Conservation (phyloP, 2,113 vertebrate species). For the Nycticryphes semicollaris region DNA sequence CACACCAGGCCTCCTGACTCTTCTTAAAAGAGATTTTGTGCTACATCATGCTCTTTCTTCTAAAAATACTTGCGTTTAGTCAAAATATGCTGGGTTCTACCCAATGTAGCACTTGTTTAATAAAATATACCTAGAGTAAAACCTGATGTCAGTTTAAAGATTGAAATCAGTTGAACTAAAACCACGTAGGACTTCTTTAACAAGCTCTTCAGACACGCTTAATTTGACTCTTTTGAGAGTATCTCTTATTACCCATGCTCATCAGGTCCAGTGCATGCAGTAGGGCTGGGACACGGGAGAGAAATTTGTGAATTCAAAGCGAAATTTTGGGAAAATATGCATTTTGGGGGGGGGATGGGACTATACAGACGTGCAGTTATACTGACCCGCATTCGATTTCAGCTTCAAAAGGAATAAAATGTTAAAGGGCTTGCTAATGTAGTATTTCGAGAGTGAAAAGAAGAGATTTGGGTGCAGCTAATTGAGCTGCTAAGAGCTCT, state of each 20-base stretch:
- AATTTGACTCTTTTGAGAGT: not conserved
- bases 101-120: not conserved
- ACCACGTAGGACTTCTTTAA: not conserved
- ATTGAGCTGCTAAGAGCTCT: not conserved
- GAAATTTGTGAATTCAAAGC: not conserved
- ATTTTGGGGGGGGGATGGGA: not conserved
- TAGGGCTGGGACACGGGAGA: not conserved
- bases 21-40: not conserved
- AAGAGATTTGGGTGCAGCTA: not conserved
- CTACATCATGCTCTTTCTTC: not conserved
- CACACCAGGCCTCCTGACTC: not conserved
- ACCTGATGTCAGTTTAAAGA: not conserved
- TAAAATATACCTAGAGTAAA: too few relatives aligned
- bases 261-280: not conserved
- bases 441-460: not conserved
- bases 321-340: fast-evolving
- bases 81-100: not conserved
- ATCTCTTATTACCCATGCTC: not conserved
- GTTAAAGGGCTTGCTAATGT: not conserved
- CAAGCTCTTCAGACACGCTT: not conserved
- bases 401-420: not conserved
- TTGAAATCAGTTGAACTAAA: not conserved
- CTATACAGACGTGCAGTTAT: not conserved
- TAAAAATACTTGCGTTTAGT: not conserved
- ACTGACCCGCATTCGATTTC: not conserved